Evolutionary conservation across 1,140 invertebrate species (phyloP).

Genomic region (Gryon sp.): DNA sequence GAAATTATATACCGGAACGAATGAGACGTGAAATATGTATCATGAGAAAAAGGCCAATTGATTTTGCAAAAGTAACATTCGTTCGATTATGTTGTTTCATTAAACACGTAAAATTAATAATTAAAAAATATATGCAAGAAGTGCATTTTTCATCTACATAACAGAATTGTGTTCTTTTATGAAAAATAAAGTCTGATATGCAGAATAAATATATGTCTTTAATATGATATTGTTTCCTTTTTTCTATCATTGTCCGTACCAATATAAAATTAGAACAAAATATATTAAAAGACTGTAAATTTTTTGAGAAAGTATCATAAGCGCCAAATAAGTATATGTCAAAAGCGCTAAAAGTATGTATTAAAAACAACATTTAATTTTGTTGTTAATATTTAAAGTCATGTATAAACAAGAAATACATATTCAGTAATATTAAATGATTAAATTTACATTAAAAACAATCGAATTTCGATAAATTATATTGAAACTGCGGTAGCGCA

Average conservation of each 20-base stretch:
- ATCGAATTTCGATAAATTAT: too few relatives aligned
- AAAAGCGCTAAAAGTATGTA: too few relatives aligned
- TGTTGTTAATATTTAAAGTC: too few relatives aligned
- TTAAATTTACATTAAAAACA: too few relatives aligned
- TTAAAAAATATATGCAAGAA: conserved; percentile 11
- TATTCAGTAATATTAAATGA: too few relatives aligned
- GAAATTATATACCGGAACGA: neutral
- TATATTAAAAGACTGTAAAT: too few relatives aligned
- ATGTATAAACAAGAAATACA: too few relatives aligned
- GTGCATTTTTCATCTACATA: conserved; percentile 18
- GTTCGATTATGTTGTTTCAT: conserved; percentile 23
- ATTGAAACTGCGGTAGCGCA: too few relatives aligned
- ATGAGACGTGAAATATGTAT: conserved; percentile 6
- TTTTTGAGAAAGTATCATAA: too few relatives aligned
- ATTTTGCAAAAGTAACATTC: conserved; percentile 26
- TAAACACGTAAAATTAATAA: conserved; percentile 27
- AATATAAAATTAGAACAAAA: neutral
- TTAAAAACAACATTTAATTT: too few relatives aligned
- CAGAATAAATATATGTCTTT: neutral
- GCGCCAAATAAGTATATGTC: too few relatives aligned
- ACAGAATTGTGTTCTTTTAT: conserved; percentile 24
- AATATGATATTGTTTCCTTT: neutral
- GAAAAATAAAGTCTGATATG: conserved; percentile 54
- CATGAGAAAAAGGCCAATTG: conserved; percentile 11
- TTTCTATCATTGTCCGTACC: neutral